Evolutionary conservation across 2,797 vertebrate species (phyloP), one percentile per base, ranked within the genome.

Genomic region (Ammospiza maritima): DNA sequence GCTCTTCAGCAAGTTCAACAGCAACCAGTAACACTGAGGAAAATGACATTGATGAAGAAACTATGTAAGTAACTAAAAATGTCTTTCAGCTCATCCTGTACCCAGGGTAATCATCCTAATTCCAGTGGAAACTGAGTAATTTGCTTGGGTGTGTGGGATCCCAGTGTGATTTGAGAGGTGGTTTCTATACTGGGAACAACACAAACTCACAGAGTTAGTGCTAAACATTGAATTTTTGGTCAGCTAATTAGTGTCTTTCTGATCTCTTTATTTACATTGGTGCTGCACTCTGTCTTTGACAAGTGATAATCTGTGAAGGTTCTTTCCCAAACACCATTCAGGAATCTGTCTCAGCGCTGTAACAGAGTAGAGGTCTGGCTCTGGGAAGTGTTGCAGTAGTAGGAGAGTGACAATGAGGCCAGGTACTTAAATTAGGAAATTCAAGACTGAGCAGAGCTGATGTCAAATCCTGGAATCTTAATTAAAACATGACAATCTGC

Each of bases 21-120:
- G 99, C 99, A 66, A 99, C 99, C 79, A 99, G 99, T 97, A 99
- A 99, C 98, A 99, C 99, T 0, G 99, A 99, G 95, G 99, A 99
- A 96, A 99, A 99, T 57, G 99, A 99, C 95, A 99, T 99, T 1
- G 99, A 99, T 36, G 99, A 99, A 94, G 99, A 99, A 97, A 99
- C 99, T 12, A 99, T 99, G 99, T 99, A 93, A 98, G 99, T 96
- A 44, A 44, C 30, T 38, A 38, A 20, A 92, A 53, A 58, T 51
- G 36, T 19, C 36, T 85, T 84, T 75, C 9, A 62, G 15, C 13
- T 88, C 47, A 58, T 71, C 45, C 56, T 62, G 16, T 54, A 72
- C 32, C 34, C 44, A 10, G 40, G 40, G 9, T 25, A 20, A 22
- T 71, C 56, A 58, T 62, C 60, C 40, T 29, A 27, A 80, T 65